These are phyloP conservation scores for Xerus inauris DNA, from an alignment of 2,113 vertebrate species.

Conservation along the genomic window DNA sequence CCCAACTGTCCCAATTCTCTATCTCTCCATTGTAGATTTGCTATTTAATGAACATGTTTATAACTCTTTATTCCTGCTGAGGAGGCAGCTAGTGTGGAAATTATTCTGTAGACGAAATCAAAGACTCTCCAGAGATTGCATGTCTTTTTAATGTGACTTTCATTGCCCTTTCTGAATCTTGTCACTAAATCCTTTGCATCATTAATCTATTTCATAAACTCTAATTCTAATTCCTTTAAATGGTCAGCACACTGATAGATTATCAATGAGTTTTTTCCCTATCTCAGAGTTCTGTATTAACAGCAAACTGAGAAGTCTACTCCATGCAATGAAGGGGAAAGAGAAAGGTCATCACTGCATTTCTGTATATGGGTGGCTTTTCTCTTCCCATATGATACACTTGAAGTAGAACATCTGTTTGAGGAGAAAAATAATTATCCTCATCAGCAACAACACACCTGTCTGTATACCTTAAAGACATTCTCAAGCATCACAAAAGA, in stretches of 20 bases:
- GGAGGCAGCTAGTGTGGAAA: slow-evolving; percentile 78
- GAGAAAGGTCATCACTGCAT: not conserved
- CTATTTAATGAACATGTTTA: slow-evolving; percentile 1
- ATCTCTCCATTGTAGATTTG: not conserved
- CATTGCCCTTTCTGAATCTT: slow-evolving; percentile 35
- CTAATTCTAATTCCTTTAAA: slow-evolving; percentile 33
- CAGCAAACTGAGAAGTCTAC: not conserved
- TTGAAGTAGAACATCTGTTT: not conserved
- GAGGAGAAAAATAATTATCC: not conserved
- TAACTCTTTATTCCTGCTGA: slow-evolving; percentile 74
- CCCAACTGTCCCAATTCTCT: not conserved
- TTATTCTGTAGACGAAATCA: slow-evolving; percentile 81
- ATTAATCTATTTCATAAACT: slow-evolving; percentile 5
- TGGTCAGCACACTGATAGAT: not conserved
- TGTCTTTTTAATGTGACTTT: slow-evolving; percentile 57
- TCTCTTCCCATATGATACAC: not conserved
- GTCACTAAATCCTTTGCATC: slow-evolving; percentile 34
- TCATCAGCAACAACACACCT: not conserved
- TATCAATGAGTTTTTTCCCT: not conserved
- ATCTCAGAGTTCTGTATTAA: not conserved
- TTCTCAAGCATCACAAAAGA: not conserved
- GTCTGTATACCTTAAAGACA: not conserved
- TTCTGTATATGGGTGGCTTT: not conserved
- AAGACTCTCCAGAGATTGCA: slow-evolving; percentile 76
- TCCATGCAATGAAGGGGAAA: not conserved